Conservation (phyloP, 2,797 vertebrate species). For the Cyprinodon diabolis region DNA sequence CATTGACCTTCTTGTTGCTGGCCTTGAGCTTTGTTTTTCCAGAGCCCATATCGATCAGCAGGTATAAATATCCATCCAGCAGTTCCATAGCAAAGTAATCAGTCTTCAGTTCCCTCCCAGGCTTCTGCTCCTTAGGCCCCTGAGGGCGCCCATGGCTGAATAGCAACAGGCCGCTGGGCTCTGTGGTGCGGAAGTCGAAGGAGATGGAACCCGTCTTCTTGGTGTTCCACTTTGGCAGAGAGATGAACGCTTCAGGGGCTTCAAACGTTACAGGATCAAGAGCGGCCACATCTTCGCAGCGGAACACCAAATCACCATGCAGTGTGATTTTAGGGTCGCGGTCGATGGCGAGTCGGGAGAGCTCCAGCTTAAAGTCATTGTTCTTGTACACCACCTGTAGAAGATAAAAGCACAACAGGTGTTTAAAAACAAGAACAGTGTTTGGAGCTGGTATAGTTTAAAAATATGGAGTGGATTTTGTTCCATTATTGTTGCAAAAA, state of each 20-base stretch:
- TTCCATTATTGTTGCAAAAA: too few species aligned
- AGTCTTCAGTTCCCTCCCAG: constrained; percentile 79
- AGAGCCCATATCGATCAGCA: constrained; percentile 93
- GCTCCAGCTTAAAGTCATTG: constrained; percentile 95
- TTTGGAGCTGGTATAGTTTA: not conserved
- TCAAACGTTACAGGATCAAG: constrained; percentile 91
- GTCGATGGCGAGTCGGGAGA: constrained; percentile 90
- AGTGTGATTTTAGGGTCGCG: constrained; percentile 91
- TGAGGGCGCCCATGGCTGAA: constrained; percentile 89
- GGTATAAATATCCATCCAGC: constrained; percentile 91
- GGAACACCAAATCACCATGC: constrained; percentile 90
- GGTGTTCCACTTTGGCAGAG: constrained; percentile 89
- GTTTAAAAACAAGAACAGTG: not conserved
- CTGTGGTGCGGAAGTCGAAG: constrained; percentile 93
- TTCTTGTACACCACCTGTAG: constrained; percentile 94
- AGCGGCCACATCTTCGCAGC: constrained; percentile 90
- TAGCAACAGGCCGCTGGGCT: constrained; percentile 90
- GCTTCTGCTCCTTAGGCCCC: constrained; percentile 78
- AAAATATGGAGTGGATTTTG: not conserved
- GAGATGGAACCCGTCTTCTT: constrained; percentile 93
- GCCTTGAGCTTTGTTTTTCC: constrained; percentile 91
- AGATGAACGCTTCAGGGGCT: constrained; percentile 86
- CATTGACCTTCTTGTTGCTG: constrained; percentile 94
- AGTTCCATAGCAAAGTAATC: constrained; percentile 94
- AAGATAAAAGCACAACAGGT: not conserved